Percentiles rank a stretch among this genome's conserved stretches.
Conservation (phyloP, 2,113 vertebrate genomes). For the Aptenodytes patagonicus region DNA sequence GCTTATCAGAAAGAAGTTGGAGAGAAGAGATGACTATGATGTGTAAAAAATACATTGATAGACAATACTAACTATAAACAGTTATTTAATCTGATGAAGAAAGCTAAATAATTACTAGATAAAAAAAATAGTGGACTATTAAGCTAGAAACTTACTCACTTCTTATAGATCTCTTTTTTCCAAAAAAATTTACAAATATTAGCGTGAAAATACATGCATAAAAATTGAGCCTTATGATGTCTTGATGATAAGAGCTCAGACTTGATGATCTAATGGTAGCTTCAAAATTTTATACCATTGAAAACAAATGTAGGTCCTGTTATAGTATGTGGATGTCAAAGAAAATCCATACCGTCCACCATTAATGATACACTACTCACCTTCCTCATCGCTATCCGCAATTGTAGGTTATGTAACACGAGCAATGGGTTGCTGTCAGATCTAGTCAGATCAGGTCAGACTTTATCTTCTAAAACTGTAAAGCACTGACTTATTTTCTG, state of each 20-base stretch:
- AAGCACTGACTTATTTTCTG: background rate
- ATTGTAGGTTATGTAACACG: background rate
- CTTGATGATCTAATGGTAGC: background rate
- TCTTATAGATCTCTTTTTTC: background rate
- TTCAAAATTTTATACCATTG: background rate
- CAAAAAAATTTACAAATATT: background rate
- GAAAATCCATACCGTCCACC: background rate
- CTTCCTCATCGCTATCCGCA: fast-evolving
- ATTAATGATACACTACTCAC: background rate
- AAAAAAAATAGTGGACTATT: background rate
- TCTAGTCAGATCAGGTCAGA: background rate
- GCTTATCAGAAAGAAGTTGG: background rate
- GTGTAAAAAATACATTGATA: background rate
- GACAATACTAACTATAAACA: background rate
- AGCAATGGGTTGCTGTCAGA: background rate
- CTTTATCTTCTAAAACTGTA: background rate
- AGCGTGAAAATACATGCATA: background rate
- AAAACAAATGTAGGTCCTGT: background rate
- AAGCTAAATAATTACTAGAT: background rate
- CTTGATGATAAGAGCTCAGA: background rate
- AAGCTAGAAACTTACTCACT: background rate
- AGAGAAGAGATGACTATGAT: background rate
- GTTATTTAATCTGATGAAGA: background rate
- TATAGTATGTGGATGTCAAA: background rate
- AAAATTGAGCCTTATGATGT: background rate